Evolutionary conservation across 2,797 vertebrate species (phyloP), one percentile per base, ranked within the genome.

Genomic region (Oreonectes daqikongensis): DNA sequence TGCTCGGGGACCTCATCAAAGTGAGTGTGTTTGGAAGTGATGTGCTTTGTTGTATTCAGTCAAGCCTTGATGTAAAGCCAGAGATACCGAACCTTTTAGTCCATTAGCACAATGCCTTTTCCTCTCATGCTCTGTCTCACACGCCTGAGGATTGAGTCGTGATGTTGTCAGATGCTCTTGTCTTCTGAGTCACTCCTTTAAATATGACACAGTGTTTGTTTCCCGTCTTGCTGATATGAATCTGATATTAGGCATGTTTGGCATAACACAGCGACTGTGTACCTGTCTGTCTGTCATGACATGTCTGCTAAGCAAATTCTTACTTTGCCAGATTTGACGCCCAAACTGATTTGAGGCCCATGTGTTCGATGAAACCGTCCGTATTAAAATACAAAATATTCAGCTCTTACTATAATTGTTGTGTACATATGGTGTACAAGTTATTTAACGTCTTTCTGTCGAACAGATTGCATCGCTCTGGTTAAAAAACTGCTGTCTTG

Each of bases 1-100:
- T 99, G 48, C 94, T 99, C 0, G 97, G 97, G 26, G 97, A 99
- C 89, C 94, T 99, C 82, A 98, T 99, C 87, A 99, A 98, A 94
- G 97, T 99, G 82, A 91, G 91, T 72, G 55, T 8, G 55, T 57
- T 57, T 28, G 18, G 28, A 32, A 61, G 35, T n/a, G 59, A 35
- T 61, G 18, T 61, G 30, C n/a, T 18, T n/a, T 35, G 30, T 14
- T 32, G 17, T 20, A 61, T 61, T 61, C 59, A 32, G 4, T 26
- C 30, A 40, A n/a, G 6, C 48, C 28, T 68, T 76, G 35, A 69
- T 76, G 44, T 48, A 50, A 38, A 48, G 53, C 15, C 50, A 46
- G n/a, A 66, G 61, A 57, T 26, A 20, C 48, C 12, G 32, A 65
- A 69, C 53, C 28, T 76, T 76, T 69, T 38, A 26, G n/a, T 22